phyloP scores from a whole-genome alignment of 2,797 vertebrate genomes.

The Channa striata region DNA sequence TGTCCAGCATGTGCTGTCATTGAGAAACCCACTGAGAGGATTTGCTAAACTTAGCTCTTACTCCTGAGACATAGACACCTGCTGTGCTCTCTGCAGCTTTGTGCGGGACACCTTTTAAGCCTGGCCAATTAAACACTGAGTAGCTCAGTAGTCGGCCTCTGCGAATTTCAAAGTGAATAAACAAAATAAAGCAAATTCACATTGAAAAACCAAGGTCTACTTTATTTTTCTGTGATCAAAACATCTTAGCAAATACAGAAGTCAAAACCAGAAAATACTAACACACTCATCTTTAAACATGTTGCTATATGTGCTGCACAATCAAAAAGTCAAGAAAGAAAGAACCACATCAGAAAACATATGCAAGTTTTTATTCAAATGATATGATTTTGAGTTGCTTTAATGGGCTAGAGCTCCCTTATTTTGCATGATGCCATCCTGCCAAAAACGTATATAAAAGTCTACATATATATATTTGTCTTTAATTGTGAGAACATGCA shows the following conservation, averaged over 20 bases:
- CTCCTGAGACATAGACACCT: constrained; percentile 72
- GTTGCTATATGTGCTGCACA: neutral
- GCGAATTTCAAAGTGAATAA: constrained; percentile 20
- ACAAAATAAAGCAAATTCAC: neutral
- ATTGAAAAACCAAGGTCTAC: neutral
- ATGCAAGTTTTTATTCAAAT: neutral
- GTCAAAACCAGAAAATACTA: neutral
- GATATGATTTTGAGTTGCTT: neutral
- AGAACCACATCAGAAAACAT: neutral
- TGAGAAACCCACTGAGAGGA: constrained; percentile 80
- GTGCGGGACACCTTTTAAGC: constrained; percentile 68
- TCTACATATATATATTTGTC: constrained; percentile 64
- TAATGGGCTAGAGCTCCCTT: neutral
- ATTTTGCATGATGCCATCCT: constrained; percentile 47
- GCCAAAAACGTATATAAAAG: constrained; percentile 54
- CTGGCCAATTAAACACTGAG: constrained; percentile 66
- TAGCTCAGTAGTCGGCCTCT: constrained; percentile 30
- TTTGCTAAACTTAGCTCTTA: constrained; percentile 84
- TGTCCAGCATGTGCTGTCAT: constrained; percentile 79
- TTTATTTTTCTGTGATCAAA: neutral
- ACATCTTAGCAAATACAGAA: neutral
- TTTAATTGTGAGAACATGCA: constrained; percentile 61
- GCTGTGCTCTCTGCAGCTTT: constrained; percentile 67
- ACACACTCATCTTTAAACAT: neutral
- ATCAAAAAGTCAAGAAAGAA: neutral